Conservation (phyloP, 2,113 vertebrate genomes). For the Aldabrachelys gigantea region DNA sequence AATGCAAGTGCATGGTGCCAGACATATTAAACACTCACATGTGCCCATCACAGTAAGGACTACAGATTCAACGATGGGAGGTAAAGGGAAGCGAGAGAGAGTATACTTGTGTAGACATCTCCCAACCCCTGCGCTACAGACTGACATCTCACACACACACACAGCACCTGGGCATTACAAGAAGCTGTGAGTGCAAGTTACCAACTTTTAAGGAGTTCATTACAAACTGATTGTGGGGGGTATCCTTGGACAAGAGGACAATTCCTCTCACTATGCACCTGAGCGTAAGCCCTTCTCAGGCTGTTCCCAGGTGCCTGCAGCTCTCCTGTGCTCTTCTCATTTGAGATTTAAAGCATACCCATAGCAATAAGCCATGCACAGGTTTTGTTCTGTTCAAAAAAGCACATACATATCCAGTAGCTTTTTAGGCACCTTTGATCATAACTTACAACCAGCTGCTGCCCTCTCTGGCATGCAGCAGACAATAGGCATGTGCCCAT, state of each 20-base stretch:
- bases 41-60: background rate
- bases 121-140: background rate
- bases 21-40: rapidly evolving
- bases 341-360: background rate
- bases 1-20: rapidly evolving
- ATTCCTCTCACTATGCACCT: background rate
- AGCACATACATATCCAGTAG: background rate
- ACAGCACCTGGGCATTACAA: background rate
- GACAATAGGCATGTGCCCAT: rapidly evolving
- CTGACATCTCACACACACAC: rapidly evolving
- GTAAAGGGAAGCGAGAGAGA: background rate
- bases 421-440: background rate
- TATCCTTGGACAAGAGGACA: rapidly evolving
- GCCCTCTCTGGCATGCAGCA: rapidly evolving
- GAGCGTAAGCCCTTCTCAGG: background rate
- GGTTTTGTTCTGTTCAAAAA: background rate
- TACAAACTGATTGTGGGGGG: background rate
- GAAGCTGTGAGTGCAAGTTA: background rate
- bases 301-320: background rate
- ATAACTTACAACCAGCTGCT: background rate
- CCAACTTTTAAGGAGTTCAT: background rate
- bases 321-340: background rate
- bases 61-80: background rate
- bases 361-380: background rate
- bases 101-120: background rate